These are phyloP conservation scores for Zaprionus lachaisei DNA, from an alignment of 1,140 invertebrate genomes.

Conservation along the genomic window DNA sequence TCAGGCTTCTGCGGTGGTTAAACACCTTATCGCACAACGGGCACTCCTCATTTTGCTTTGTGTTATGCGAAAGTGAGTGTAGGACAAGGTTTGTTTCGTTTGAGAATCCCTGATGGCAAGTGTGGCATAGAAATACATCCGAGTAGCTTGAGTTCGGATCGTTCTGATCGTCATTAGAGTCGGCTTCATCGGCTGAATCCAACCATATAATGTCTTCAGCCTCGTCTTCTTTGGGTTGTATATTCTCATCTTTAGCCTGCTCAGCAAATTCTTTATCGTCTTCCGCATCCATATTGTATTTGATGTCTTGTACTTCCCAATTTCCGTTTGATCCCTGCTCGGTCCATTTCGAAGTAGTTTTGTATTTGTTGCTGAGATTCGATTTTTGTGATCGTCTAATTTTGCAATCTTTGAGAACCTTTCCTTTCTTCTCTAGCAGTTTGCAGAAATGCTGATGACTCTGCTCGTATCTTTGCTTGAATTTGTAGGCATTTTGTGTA, in stretches of 20 bases:
- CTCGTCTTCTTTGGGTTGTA: not conserved
- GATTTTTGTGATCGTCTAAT: not conserved
- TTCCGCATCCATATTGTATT: not conserved
- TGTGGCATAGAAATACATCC: not conserved
- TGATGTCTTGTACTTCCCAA: not conserved
- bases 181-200: not conserved
- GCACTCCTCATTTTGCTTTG: not conserved
- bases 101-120: conserved; percentile 87
- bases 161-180: not conserved
- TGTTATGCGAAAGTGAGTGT: not conserved
- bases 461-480: conserved; percentile 10
- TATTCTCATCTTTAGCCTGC: not conserved
- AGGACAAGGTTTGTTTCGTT: not conserved
- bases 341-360: not conserved
- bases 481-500: not conserved
- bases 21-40: not conserved
- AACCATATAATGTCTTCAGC: not conserved
- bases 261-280: not conserved
- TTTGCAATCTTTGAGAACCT: not conserved
- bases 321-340: not conserved
- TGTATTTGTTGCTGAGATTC: not conserved
- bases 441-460: conserved; percentile 16
- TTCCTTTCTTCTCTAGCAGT: not conserved
- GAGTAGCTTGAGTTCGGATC: not conserved
- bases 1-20: not conserved